A percentile compares a stretch with the other conserved stretches of the same genome.
These are phyloP conservation scores for Brachyrhaphis roseni DNA, from an alignment of 2,797 vertebrate genomes.

Conservation along the genomic window DNA sequence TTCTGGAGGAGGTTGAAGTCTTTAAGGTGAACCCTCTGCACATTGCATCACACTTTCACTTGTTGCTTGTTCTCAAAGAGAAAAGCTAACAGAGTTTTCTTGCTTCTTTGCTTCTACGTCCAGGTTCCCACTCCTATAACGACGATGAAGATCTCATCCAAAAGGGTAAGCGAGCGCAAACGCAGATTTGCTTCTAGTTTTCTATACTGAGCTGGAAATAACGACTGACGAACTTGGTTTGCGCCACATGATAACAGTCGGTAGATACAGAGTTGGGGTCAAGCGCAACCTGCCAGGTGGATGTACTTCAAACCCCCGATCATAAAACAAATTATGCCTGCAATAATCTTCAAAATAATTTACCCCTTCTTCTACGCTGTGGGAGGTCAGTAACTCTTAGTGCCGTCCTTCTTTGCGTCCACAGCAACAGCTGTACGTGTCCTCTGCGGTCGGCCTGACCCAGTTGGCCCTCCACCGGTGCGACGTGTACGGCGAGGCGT, in stretches of 20 bases:
- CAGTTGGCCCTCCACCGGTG: slow-evolving; percentile 96
- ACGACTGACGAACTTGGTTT: not conserved
- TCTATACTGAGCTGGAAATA: slow-evolving; percentile 25
- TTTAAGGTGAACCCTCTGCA: slow-evolving; percentile 86
- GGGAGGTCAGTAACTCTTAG: not conserved
- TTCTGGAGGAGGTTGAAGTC: slow-evolving; percentile 96
- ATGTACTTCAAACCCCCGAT: not conserved
- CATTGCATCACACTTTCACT: not conserved
- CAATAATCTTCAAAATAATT: slow-evolving; percentile 22
- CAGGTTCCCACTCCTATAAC: slow-evolving; percentile 93
- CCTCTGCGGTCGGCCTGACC: slow-evolving; percentile 89
- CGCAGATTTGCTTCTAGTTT: slow-evolving; percentile 26
- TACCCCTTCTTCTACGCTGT: not conserved
- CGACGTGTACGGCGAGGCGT: slow-evolving; percentile 92
- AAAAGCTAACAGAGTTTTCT: slow-evolving; percentile 15
- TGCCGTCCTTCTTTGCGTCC: slow-evolving; percentile 5
- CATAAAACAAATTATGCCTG: too few relatives aligned
- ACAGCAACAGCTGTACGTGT: slow-evolving; percentile 98
- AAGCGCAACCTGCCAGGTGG: slow-evolving; percentile 48
- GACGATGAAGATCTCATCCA: slow-evolving; percentile 98
- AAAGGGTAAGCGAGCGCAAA: slow-evolving; percentile 86
- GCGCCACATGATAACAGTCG: not conserved
- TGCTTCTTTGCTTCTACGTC: slow-evolving; percentile 42
- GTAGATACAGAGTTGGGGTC: slow-evolving; percentile 47
- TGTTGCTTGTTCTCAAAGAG: not conserved